Base-by-base conservation (phyloP, 2,888 invertebrate species). In the Atethmia centrago region DNA sequence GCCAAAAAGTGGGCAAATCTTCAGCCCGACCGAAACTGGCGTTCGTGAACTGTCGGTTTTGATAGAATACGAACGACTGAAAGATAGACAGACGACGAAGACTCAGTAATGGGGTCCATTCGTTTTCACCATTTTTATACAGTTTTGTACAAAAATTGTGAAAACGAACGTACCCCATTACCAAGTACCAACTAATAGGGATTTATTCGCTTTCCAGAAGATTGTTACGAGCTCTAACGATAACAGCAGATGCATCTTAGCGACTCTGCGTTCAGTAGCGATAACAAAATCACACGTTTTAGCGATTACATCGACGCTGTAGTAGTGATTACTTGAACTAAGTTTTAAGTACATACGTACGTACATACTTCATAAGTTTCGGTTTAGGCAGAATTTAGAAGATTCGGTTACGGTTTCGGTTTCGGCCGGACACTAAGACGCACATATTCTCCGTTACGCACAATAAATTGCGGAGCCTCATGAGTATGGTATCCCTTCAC, bases 401-500 rank as follows among this genome's bases (percentile, higher is more conserved):
- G 8, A 59, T 36, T 59, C n/a, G 4, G 0, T n/a, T n/a, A n/a
- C 3, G 2, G 12, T 58, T 58, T 56, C 58, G 31, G 58, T n/a
- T 36, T 64, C 7, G 19, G 58, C 1, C 31, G 31, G 10, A 2
- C n/a, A n/a, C 5, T 7, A 19, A 55, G 0, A 28, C 56, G 74
- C 12, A 75, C 3, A 71, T 79, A 68, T 40, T 21, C 14, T 4
- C 71, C 79, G 0, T 75, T 51, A 14, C 4, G 5, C 1, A 64
- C 14, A 40, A 3, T 1, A 28, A 69, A 66, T 10, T 63, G n/a
- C 0, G 69, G 80, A n/a, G 74, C 51, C 7, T 61, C 42, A 42
- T 80, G 75, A 2, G 59, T 69, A 47, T 84, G 73, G 2, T 7
- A 1, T 31, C 78, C 78, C 45, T 51, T 77, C 2, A 80, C 10